Base-by-base conservation (phyloP, 2,797 vertebrate genomes). In the Paedocypris micromegethes region DNA sequence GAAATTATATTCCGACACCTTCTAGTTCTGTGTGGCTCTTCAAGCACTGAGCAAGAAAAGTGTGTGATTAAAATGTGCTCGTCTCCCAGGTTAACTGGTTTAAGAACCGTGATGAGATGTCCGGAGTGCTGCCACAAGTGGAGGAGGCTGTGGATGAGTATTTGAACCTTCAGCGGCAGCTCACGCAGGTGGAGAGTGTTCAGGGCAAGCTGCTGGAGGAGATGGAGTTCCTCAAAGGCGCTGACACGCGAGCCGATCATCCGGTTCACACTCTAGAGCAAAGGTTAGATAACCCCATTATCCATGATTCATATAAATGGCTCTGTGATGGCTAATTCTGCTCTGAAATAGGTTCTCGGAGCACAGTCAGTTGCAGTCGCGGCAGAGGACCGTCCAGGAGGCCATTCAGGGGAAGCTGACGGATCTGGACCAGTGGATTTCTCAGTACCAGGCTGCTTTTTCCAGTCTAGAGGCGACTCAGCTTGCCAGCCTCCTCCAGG, bases 91-190 rank as follows among this genome's bases (percentile, higher is more conserved):
- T 99, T 66, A 98, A 98, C 86, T 99, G 97, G 97, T 98, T 98
- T 78, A 98, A 98, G 84, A 99, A 98, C 75, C 91, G 95, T 9
- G 96, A 99, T 2, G 97, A 99, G 83, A 97, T 98, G 94, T 84
- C 95, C 72, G 84, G 84, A 3, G 93, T 98, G 61, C 86, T 99
- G 75, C 96, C 95, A 2, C 95, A 97, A 78, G 80, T 99, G 83
- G 94, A 98, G 53, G 88, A 86, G 72, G 89, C 90, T 0, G 89
- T 99, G 68, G 93, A 92, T 47, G 96, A 97, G 77, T 97, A 98
- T 79, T 81, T 99, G 56, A 90, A 83, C 72, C 85, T 97, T 62
- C 95, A 98, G 79, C 93, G 96, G 78, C 87, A 94, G 71, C 86
- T 99, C 66, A 91, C 91, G 43, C 92, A 94, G 42, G 90, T 94